Evolutionary conservation across 2,113 vertebrate species (phyloP), one percentile per base, ranked within the genome.

Genomic region (Prionailurus viverrinus): DNA sequence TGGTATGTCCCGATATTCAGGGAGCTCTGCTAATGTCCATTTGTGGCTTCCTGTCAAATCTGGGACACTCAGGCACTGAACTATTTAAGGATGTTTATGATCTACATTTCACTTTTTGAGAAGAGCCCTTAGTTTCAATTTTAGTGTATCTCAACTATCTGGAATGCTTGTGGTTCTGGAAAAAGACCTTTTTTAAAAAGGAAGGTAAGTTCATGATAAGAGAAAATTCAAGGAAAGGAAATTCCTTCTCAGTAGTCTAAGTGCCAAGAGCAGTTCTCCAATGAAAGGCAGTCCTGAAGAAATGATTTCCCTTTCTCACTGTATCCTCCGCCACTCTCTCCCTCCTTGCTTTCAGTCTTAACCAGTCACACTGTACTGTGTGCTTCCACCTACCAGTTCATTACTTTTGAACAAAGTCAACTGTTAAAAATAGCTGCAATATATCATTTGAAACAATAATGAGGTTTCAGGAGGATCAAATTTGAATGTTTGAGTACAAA

Each of bases 1-100:
- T 55, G 92, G 86, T 31, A 96, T 81, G 19, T 95, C 90, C 93
- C 85, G 91, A 94, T 94, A 96, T 96, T 97, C 71, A 97, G 15
- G 91, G 73, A 69, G 63, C 73, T 53, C 65, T 76, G 73, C 39
- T 96, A 48, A 81, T 79, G 21, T 85, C 79, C 95, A 84, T 31
- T 80, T 15, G 51, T 73, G 31, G 45, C 13, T 95, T 84, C 83
- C 61, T 95, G 25, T 81, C 86, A 95, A 97, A 66, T 65, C 4
- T 45, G 53, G 69, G 41, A 92, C 95, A 89, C 55, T 94, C 76
- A 88, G 39, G 68, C 5, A 95, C 79, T 76, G 36, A 74, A 79
- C 21, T 58, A 27, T 94, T 92, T 94, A 92, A 96, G 89, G n/a
- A 91, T 89, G 66, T 51, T 94, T 91, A 82, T 91, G 71, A 73